phyloP scores from a whole-genome alignment of 2,888 invertebrate genomes.

The Troilus luridus region DNA sequence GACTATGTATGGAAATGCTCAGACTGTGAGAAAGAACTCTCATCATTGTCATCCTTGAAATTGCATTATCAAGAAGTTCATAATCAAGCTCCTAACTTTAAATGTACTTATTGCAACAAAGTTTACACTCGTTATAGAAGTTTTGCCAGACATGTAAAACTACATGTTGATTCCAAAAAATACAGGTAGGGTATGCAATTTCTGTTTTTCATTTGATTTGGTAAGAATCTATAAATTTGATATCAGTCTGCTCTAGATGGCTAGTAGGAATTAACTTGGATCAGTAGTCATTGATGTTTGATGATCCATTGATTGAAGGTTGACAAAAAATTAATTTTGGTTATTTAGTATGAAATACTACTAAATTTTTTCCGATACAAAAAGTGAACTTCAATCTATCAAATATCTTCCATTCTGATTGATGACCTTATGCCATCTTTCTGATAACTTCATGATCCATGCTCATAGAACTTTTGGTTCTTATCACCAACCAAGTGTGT shows the following conservation, averaged over 20 bases:
- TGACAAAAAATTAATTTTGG: too few species aligned
- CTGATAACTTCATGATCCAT: too few species aligned
- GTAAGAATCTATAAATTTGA: neutral
- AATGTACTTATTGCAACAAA: conserved; percentile 67
- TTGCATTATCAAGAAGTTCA: conserved; percentile 66
- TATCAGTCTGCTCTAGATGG: neutral
- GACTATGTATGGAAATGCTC: conserved; percentile 64
- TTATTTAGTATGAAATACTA: too few species aligned
- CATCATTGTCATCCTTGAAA: conserved; percentile 65
- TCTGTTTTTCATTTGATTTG: neutral
- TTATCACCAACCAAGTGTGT: too few species aligned
- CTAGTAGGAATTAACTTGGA: neutral
- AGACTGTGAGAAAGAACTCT: conserved; percentile 61
- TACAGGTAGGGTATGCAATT: conserved; percentile 65
- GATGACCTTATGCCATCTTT: too few species aligned
- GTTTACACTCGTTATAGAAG: conserved; percentile 67
- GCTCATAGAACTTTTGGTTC: too few species aligned
- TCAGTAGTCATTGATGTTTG: neutral
- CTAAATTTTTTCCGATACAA: too few species aligned
- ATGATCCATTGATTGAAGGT: too few species aligned
- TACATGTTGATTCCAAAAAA: conserved; percentile 66
- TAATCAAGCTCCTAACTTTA: conserved; percentile 66
- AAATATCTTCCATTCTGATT: too few species aligned
- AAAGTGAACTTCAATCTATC: too few species aligned
- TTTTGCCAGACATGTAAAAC: conserved; percentile 67